phyloP scores from a whole-genome alignment of 2,113 vertebrate genomes.

The Cathartes aura region DNA sequence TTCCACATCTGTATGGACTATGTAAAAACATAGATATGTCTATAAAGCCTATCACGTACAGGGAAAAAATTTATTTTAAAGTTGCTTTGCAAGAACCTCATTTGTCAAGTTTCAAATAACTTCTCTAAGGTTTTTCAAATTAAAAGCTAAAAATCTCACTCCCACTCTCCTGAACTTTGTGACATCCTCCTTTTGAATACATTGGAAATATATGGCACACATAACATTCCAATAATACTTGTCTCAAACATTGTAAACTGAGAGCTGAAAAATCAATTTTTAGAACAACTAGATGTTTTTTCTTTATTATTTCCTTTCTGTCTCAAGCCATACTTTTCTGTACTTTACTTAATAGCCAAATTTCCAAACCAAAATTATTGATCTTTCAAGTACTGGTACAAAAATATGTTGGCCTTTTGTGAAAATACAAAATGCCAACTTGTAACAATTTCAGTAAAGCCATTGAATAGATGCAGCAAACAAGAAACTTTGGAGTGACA shows the following conservation, averaged over 20 bases:
- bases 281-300: background rate
- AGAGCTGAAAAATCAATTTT: background rate
- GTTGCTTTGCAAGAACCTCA: background rate
- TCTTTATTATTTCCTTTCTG: background rate
- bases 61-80: background rate
- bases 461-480: background rate
- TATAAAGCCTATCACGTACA: background rate
- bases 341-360: background rate
- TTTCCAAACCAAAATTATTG: background rate
- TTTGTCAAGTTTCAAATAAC: background rate
- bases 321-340: background rate
- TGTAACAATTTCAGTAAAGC: background rate
- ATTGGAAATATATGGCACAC: background rate
- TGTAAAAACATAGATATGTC: background rate
- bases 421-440: background rate
- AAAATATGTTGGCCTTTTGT: background rate
- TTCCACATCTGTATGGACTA: background rate
- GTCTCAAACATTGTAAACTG: background rate
- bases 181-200: background rate
- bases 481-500: background rate
- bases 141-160: background rate
- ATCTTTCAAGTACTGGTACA: background rate
- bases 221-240: background rate
- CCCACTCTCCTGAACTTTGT: background rate
- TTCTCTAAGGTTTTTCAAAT: background rate